A percentile compares a stretch with the other conserved stretches of the same genome.
These are phyloP conservation scores for Aquatica leii DNA, from an alignment of 2,888 invertebrate genomes.

Conservation along the genomic window DNA sequence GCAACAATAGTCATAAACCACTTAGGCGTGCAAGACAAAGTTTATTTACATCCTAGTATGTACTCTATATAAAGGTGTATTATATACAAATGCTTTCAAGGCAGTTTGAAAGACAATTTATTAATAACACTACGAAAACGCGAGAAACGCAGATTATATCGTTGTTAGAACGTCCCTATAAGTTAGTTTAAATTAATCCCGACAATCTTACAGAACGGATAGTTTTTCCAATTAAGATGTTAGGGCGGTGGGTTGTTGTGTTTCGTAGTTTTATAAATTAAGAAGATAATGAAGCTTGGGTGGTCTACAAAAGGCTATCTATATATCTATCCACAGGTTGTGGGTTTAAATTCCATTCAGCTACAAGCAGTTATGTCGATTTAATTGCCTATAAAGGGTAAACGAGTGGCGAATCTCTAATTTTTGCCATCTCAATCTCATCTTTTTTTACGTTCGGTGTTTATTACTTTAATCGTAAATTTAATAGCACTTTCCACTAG, in stretches of 20 bases:
- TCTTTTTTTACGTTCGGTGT: too few species aligned
- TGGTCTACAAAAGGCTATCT: constrained; percentile 5
- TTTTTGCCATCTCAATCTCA: not conserved
- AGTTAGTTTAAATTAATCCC: constrained; percentile 2
- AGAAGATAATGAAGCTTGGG: constrained; percentile 5
- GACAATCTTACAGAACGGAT: not conserved
- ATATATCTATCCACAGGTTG: constrained; percentile 11
- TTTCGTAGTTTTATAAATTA: constrained; percentile 13
- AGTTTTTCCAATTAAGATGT: constrained; percentile 14
- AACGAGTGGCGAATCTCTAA: constrained; percentile 8
- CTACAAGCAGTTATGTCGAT: constrained; percentile 8
- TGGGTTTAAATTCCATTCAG: constrained; percentile 12
- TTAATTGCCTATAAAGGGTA: constrained; percentile 9
- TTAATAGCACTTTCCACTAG: too few species aligned
- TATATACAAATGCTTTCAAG: too few species aligned
- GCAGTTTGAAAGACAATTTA: too few species aligned
- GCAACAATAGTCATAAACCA: too few species aligned
- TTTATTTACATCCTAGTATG: too few species aligned
- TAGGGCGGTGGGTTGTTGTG: constrained; percentile 9
- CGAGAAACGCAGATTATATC: too few species aligned
- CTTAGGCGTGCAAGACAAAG: too few species aligned
- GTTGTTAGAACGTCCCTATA: not conserved
- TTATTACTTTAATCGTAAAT: too few species aligned
- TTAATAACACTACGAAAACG: too few species aligned
- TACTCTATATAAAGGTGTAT: too few species aligned